Evolutionary conservation across 2,113 vertebrate species (phyloP).

Genomic region (Cheilinus undulatus): DNA sequence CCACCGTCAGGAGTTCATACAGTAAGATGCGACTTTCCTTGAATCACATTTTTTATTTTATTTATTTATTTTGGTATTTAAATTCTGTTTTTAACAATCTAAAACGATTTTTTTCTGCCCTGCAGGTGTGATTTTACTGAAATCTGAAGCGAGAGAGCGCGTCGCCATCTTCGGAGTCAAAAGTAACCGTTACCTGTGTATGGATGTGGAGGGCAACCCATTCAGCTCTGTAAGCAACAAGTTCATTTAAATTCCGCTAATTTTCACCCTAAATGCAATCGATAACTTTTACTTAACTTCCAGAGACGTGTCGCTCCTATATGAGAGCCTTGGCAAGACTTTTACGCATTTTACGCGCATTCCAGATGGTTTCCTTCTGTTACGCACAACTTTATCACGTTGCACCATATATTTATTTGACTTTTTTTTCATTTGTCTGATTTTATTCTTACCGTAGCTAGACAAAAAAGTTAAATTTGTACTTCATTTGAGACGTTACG

Average conservation of each 20-base stretch:
- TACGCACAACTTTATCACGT: not conserved
- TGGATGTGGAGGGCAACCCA: slow-evolving; percentile 88
- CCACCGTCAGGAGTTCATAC: slow-evolving; percentile 88
- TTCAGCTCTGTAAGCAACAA: slow-evolving; percentile 90
- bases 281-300: fast-evolving
- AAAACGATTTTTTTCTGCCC: not conserved
- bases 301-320: not conserved
- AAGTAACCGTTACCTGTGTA: slow-evolving; percentile 90
- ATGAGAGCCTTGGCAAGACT: not conserved
- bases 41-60: not conserved
- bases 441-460: not conserved
- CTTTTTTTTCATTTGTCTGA: not conserved
- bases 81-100: not conserved
- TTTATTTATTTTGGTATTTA: not conserved
- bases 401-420: not conserved
- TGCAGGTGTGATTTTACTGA: slow-evolving; percentile 90
- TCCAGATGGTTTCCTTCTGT: not conserved
- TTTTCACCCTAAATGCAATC: not conserved
- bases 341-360: slow-evolving; percentile 27
- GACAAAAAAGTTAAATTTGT: not conserved
- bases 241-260: not conserved
- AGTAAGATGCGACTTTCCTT: slow-evolving; percentile 85
- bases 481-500: not conserved
- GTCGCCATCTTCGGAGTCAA: slow-evolving; percentile 92
- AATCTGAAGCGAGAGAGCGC: slow-evolving; percentile 87